These are phyloP conservation scores for Drosophila meridionalis DNA, from an alignment of 2,888 invertebrate species.

Conservation along the genomic window DNA sequence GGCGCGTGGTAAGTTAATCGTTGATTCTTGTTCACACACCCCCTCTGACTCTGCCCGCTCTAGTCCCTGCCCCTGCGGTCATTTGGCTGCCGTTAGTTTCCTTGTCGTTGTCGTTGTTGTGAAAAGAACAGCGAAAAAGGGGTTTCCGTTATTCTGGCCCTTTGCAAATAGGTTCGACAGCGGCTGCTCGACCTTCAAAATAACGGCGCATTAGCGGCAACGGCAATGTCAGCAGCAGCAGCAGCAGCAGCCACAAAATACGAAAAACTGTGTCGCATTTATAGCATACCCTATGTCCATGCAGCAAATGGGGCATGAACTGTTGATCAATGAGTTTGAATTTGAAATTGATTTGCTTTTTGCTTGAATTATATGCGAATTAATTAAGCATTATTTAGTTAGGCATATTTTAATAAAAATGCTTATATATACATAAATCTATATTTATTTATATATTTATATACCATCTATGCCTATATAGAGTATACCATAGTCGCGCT, in stretches of 20 bases:
- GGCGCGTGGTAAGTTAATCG: conserved; percentile 74
- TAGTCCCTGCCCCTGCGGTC: neutral
- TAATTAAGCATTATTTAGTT: neutral
- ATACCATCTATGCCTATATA: neutral
- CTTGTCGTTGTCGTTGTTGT: conserved; percentile 60
- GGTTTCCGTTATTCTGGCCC: conserved; percentile 58
- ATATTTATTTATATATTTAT: neutral
- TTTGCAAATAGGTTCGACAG: conserved; percentile 43
- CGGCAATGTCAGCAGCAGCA: conserved; percentile 4
- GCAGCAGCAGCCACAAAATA: conserved; percentile 28
- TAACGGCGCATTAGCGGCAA: conserved; percentile 60
- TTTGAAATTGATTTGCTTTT: neutral
- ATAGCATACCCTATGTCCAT: conserved; percentile 33
- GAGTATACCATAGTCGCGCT: neutral
- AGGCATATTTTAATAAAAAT: too few relatives aligned
- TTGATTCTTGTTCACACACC: conserved; percentile 33
- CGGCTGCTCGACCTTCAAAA: conserved; percentile 72
- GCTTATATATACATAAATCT: neutral
- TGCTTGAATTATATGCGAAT: neutral
- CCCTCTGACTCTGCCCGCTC: neutral
- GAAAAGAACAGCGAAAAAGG: conserved; percentile 49
- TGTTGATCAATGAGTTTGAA: neutral
- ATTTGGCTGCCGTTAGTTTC: conserved; percentile 37
- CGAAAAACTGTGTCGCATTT: conserved; percentile 67
- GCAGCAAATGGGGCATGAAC: conserved; percentile 1